A percentile compares a stretch with the other conserved stretches of the same genome.
Conservation (phyloP, 2,888 invertebrate species). For the Nipponacmea schrenckii region DNA sequence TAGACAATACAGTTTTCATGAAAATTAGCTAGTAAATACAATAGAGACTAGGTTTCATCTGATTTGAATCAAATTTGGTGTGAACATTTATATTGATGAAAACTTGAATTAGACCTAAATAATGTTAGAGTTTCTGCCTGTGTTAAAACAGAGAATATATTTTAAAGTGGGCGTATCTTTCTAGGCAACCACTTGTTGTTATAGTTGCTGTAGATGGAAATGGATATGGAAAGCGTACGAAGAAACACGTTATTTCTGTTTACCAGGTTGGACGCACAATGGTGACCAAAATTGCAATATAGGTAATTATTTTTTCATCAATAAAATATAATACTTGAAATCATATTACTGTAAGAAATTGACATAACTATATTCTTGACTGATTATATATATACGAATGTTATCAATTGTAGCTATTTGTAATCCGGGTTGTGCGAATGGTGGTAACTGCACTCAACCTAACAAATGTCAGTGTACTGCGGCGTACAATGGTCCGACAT, state of each 20-base stretch:
- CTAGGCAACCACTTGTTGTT: background rate
- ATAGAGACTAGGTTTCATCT: too few species aligned
- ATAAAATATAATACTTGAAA: background rate
- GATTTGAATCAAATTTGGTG: too few species aligned
- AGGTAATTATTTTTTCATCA: background rate
- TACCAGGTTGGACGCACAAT: background rate
- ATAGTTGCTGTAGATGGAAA: background rate
- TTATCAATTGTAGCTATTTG: background rate
- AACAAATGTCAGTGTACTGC: background rate
- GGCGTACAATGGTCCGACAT: background rate
- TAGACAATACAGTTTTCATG: too few species aligned
- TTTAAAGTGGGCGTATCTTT: too few species aligned
- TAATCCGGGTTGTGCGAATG: background rate
- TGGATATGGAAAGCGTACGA: background rate
- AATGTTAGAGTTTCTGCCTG: too few species aligned
- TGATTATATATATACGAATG: background rate
- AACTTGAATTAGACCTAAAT: too few species aligned
- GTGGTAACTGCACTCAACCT: background rate
- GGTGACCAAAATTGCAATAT: background rate
- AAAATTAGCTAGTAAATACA: too few species aligned
- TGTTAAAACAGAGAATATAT: too few species aligned
- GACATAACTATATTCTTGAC: background rate
- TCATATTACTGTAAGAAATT: background rate
- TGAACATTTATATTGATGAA: too few species aligned
- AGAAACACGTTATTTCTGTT: background rate